These are phyloP conservation scores for Hirtodrosophila trivittata DNA, from an alignment of 2,888 invertebrate genomes.

Conservation along the genomic window DNA sequence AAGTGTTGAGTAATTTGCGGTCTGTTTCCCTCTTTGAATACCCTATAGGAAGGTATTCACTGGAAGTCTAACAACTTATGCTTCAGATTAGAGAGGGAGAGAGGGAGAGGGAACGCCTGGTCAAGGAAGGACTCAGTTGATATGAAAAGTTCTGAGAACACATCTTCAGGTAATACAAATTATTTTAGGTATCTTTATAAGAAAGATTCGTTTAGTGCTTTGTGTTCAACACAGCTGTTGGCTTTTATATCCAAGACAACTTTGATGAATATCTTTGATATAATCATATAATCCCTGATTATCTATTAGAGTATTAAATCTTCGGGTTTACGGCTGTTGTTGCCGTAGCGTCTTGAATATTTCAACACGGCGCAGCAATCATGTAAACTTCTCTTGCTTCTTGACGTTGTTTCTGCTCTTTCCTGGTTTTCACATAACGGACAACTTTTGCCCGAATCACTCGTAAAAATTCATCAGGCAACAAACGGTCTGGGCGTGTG, in stretches of 20 bases:
- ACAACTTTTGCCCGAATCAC: slow-evolving; percentile 30
- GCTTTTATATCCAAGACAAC: no score
- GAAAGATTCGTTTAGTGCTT: no score
- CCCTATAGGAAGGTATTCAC: no score
- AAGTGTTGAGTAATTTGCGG: slow-evolving; percentile 65
- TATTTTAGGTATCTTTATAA: no score
- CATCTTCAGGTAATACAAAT: no score
- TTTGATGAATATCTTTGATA: not conserved
- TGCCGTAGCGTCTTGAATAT: slow-evolving; percentile 38
- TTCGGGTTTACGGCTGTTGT: slow-evolving; percentile 4
- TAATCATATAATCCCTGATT: not conserved
- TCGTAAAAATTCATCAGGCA: slow-evolving; percentile 49
- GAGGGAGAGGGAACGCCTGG: no score
- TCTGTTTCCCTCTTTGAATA: slow-evolving; percentile 2
- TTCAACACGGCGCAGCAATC: slow-evolving; percentile 51
- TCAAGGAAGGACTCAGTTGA: no score
- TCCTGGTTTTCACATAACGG: slow-evolving; percentile 24
- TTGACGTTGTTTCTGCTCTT: slow-evolving; percentile 5
- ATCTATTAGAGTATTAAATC: not conserved
- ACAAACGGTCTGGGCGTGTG: slow-evolving; percentile 22
- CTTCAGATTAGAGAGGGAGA: no score
- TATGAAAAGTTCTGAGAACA: no score
- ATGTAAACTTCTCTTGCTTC: slow-evolving; percentile 40
- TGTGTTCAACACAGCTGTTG: not conserved
- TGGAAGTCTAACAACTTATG: no score